phyloP scores from a whole-genome alignment of 2,888 invertebrate genomes.

The Trilocha varians region DNA sequence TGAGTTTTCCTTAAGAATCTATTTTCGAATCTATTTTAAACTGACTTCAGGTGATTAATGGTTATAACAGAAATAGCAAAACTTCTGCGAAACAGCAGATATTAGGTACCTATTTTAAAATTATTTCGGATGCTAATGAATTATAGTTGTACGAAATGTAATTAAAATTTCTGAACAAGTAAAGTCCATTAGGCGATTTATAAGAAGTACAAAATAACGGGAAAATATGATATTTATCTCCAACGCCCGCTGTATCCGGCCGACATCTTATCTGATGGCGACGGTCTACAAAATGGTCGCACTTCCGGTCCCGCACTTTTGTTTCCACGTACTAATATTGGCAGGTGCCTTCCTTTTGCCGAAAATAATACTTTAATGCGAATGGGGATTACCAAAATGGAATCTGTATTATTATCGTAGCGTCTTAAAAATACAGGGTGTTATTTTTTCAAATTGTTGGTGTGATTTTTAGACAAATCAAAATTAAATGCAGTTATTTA shows the following conservation, averaged over 20 bases:
- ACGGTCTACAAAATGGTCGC: conserved; percentile 20
- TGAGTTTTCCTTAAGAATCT: no score
- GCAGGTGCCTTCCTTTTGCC: neutral
- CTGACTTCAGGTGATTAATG: no score
- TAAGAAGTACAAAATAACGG: neutral
- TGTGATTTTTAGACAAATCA: no score
- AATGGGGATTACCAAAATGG: neutral
- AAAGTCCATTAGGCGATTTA: conserved; percentile 16
- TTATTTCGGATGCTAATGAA: no score
- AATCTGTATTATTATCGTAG: conserved; percentile 5
- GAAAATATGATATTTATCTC: conserved; percentile 11
- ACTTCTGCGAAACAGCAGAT: no score
- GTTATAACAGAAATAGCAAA: no score
- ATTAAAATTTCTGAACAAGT: neutral
- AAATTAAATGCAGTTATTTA: no score
- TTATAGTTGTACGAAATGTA: neutral
- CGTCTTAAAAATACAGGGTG: neutral
- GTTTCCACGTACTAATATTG: conserved; percentile 3
- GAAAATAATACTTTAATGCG: conserved; percentile 3
- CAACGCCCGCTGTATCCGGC: conserved; percentile 23
- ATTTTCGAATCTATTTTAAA: no score
- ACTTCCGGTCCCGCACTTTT: conserved; percentile 26
- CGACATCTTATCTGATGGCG: conserved; percentile 25
- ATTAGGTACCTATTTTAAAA: no score
- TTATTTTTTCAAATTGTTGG: no score